Evolutionary conservation across 2,888 invertebrate species (phyloP), one percentile per base, ranked within the genome.

Genomic region (Sinelater perroti): DNA sequence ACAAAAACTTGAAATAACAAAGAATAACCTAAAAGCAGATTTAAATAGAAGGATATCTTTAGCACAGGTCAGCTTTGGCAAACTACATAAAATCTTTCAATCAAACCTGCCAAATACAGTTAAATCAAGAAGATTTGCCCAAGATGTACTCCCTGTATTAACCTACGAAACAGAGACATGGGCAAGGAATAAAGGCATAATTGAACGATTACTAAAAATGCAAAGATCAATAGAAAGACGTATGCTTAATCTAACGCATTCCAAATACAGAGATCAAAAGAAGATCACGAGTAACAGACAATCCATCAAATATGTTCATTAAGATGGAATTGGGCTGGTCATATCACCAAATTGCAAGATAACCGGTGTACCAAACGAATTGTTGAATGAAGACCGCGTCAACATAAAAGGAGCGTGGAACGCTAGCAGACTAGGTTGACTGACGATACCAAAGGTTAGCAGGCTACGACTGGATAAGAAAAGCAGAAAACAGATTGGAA

Each of bases 271-370:
- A 30, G n/a, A n/a, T 30, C 11, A 3, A 11, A 30, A 33, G 13
- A 33, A 3, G 14, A 33, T 33, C 33, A 4, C 2, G 14, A 13
- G 3, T 13, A 10, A 33, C 33, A 13, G 14, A 33, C 14, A 33
- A 3, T 33, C 3, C 14, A 30, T 6, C 30, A 11, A 8, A n/a
- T 30, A 3, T 6, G 30, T 11, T 10, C 8, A n/a, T n/a, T 30
- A n/a, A 33, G 14, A 33, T 33, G 33, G 33, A 33, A 11, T 13
- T 33, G 33, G 33, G 33, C 33, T 3, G 33, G 13, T 3, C 33
- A 33, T 33, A 8, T 33, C 2, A 16, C 33, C 14, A 10, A 16
- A 3, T 4, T 33, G 13, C 11, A 33, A 13, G 3, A 33, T 8
- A 33, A 33, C 33, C 11, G 33, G 13, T 33, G 8, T 13, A 33